Percentiles rank a stretch among this genome's conserved stretches.
phyloP scores from a whole-genome alignment of 92 coral and sea anemone species.

The Phenganax subtilis region DNA sequence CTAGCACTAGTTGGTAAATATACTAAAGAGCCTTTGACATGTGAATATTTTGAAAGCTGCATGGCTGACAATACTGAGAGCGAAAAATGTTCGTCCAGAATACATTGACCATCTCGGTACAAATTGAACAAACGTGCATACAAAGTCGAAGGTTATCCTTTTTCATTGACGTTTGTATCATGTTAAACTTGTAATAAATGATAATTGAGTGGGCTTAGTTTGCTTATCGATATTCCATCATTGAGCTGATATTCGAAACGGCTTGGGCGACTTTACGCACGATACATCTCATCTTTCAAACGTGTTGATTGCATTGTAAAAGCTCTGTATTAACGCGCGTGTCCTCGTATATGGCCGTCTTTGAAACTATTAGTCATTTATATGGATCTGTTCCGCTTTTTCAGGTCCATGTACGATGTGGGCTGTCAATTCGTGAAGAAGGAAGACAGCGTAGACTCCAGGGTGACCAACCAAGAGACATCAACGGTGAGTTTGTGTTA shows the following conservation, averaged over 20 bases:
- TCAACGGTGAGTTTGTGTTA: slow-evolving; percentile 34
- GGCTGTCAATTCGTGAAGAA: slow-evolving; percentile 44
- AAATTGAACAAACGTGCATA: too few relatives aligned
- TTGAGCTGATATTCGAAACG: slow-evolving; percentile 32
- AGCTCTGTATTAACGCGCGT: slow-evolving; percentile 12
- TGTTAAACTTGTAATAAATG: too few relatives aligned
- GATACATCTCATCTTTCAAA: slow-evolving; percentile 38
- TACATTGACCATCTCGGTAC: too few relatives aligned
- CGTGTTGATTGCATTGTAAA: slow-evolving; percentile 1
- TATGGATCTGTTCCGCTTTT: slow-evolving; percentile 42
- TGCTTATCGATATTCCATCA: background rate
- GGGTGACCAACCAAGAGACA: slow-evolving; percentile 36
- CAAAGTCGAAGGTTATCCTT: background rate
- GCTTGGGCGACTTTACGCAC: slow-evolving; percentile 13
- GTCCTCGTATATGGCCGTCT: slow-evolving; percentile 6
- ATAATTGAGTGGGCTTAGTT: background rate
- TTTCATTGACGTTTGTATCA: background rate
- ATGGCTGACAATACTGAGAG: too few relatives aligned
- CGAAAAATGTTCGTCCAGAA: too few relatives aligned
- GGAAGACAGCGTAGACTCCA: slow-evolving; percentile 30
- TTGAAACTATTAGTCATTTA: background rate
- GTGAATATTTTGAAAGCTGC: too few relatives aligned
- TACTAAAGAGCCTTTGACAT: too few relatives aligned
- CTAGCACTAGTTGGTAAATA: background rate
- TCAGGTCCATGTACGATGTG: slow-evolving; percentile 44